Base-by-base conservation (phyloP, 2,888 invertebrate genomes). In the Blastobasis adustella region DNA sequence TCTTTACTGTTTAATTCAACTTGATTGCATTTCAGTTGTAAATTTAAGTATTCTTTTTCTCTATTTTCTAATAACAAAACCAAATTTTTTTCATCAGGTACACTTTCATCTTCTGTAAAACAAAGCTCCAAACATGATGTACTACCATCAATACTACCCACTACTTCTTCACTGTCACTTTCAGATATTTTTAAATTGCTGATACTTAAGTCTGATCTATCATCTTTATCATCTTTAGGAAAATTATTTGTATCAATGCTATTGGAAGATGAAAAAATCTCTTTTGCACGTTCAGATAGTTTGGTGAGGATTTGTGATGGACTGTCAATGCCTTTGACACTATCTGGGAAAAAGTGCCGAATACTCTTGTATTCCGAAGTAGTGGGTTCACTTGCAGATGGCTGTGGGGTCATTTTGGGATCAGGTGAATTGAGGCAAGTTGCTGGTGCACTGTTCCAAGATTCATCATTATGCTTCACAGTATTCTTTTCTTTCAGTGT, bases 391-490 rank as follows among this genome's bases (percentile, higher is more conserved):
- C 87, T 84, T 39, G 69, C 73, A 0, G 86, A 82, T 36, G 82
- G 60, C 42, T 83, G 82, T 4, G 72, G 62, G 7, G 66, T 62
- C 4, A 68, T 64, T 60, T 82, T 77, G 4, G 86, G 76, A 53
- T 83, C 89, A 37, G 92, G 92, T 5, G 92, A 92, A 66, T 90
- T 92, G 2, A 92, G 81, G 60, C 91, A 91, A 10, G 92, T 91
- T 0, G 92, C 84, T 5, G 92, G 91, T 37, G 92, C 91, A 71
- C 92, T 92, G 44, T 82, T 85, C 66, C 90, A 91, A 0, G 73
- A 69, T 23, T 74, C 73, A 51, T 72, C 68, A 10, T 58, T 54
- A 51, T 62, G 64, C 45, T 73, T 69, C 37, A 61, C 56, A 6
- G 62, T 54, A 42, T 66, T 67, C 8, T 62, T 45, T 9, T 9